Evolutionary conservation across 2,888 invertebrate species (phyloP), one percentile per base, ranked within the genome.

Genomic region (Caenorhabditis virilis): DNA sequence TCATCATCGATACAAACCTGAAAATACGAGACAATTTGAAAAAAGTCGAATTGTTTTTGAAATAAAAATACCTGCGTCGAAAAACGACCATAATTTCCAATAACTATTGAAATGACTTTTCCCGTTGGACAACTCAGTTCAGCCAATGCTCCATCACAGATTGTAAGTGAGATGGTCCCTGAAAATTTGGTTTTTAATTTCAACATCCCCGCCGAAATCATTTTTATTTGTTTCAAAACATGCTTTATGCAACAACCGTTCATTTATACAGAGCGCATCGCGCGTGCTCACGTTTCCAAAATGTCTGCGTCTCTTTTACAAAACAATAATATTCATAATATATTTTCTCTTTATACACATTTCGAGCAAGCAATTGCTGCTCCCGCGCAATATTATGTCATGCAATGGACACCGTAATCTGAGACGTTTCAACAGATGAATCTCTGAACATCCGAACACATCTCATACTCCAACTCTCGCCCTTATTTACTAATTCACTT

Each of bases 21-120:
- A 16, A 55, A 47, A n/a, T n/a, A n/a, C n/a, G n/a, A n/a, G n/a
- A n/a, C n/a, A n/a, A n/a, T n/a, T n/a, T n/a, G n/a, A n/a, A n/a
- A n/a, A n/a, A n/a, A n/a, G n/a, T n/a, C n/a, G n/a, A n/a, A n/a
- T n/a, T n/a, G n/a, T n/a, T n/a, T n/a, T n/a, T n/a, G n/a, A n/a
- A 22, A 35, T 18, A 18, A 23, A 20, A 38, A 18, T 47, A 67
- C 65, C 18, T 47, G 49, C 6, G 47, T 54, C 2, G 71, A 67
- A 41, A 65, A 71, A 42, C 74, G 50, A 41, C 74, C 74, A 38
- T 68, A 74, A 47, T 72, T 74, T 26, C 71, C 74, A n/a, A 62
- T 45, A 6, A 61, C 55, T 23, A 72, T 62, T 35, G 59, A 52
- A 23, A 74, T 74, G n/a, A 69, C 65, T 26, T 48, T 50, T 22